Evolutionary conservation across 2,888 invertebrate species (phyloP).

Genomic region (Chromoteleia sp.): DNA sequence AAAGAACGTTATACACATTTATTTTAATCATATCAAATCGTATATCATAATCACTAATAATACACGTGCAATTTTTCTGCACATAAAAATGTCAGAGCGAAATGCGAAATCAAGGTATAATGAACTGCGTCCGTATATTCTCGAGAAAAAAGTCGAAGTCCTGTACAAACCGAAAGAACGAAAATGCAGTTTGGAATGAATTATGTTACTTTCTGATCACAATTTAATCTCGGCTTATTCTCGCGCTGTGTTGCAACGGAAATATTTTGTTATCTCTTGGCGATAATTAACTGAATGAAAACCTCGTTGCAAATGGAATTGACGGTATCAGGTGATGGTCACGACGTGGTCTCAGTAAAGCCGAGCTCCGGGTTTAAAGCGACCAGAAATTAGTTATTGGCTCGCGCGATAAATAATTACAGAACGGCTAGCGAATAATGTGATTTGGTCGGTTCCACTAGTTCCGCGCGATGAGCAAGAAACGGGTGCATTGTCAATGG

Average conservation of each 20-base stretch:
- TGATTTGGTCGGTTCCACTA: conserved; percentile 54
- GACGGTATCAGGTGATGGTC: conserved; percentile 52
- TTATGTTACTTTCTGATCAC: conserved; percentile 46
- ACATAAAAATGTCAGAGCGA: conserved; percentile 12
- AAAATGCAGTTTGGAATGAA: conserved; percentile 30
- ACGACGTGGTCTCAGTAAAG: conserved; percentile 21
- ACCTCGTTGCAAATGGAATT: conserved; percentile 43
- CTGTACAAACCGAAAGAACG: conserved; percentile 16
- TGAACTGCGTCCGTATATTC: conserved; percentile 1
- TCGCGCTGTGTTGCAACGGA: conserved; percentile 7
- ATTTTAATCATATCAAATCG: not conserved
- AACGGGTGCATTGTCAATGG: conserved; percentile 65
- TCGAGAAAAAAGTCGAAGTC: not conserved
- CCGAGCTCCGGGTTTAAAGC: conserved; percentile 27
- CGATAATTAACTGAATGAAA: conserved; percentile 64
- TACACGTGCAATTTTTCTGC: not conserved
- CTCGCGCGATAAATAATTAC: conserved; percentile 74
- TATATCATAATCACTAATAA: conserved; percentile 24
- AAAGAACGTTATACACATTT: too few relatives aligned
- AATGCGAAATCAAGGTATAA: conserved; percentile 36
- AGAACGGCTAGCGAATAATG: conserved; percentile 72
- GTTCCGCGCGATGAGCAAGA: conserved; percentile 70
- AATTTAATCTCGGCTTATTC: conserved; percentile 42
- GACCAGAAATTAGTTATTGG: conserved; percentile 71
- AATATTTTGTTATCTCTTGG: conserved; percentile 50